Evolutionary conservation across 2,113 vertebrate species (phyloP), one percentile per base, ranked within the genome.

Genomic region (Rhinolophus sinicus): DNA sequence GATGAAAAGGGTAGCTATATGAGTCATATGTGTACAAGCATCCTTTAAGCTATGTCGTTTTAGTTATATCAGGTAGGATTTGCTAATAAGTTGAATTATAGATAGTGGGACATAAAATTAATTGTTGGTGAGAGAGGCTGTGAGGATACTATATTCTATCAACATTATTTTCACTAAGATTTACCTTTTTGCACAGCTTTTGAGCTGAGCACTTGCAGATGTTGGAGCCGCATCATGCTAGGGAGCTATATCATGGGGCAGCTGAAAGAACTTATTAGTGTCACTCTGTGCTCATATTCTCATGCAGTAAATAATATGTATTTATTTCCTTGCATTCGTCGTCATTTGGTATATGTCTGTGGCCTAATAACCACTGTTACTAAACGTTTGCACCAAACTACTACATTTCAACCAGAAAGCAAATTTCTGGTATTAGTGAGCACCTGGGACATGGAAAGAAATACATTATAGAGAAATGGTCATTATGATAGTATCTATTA

Each of bases 401-500:
- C 33, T 56, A 33, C 44, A 44, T 64, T 95, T 97, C 80, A 81
- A 96, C 21, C 19, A 69, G 62, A 62, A 84, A 73, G 11, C 67
- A 95, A 84, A 77, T 52, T 83, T 88, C 33, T 95, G 52, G 8
- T 60, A 40, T 92, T 70, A 60, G 30, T 9, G 94, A 40, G 22
- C 44, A 75, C 72, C 72, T 69, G 18, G 11, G 28, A 69, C 50
- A 67, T 24, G 3, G n/a, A 77, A 60, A 22, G 16, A 75, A 91
- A 90, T 70, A 56, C 67, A 5, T 92, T 47, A 69, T 26, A 75
- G 64, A 93, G 47, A 94, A 97, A 69, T 78, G 47, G 19, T 62
- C 44, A 72, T 94, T 67, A 69, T 47, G 35, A 93, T 90, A 11
- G 11, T 67, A 73, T 94, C 60, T 92, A 8, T 76, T 76, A 93